These are phyloP conservation scores for Tangara arthus DNA, from an alignment of 2,797 vertebrate species.

Conservation along the genomic window DNA sequence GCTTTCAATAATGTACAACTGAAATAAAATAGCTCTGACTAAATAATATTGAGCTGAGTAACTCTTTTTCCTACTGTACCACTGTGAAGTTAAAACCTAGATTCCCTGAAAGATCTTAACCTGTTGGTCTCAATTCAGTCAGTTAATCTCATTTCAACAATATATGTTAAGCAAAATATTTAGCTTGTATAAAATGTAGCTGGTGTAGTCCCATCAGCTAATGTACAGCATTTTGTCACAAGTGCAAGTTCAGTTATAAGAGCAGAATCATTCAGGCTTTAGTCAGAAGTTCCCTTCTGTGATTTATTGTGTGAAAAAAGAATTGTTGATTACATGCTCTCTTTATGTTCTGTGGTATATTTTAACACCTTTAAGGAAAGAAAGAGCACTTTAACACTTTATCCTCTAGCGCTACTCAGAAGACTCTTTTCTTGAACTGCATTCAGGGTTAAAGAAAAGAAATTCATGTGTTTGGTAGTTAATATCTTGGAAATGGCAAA, in stretches of 20 bases:
- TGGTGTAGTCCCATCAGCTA: not conserved
- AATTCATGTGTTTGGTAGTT: not conserved
- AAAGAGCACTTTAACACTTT: not conserved
- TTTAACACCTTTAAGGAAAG: not conserved
- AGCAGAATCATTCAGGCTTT: not conserved
- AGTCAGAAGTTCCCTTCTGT: not conserved
- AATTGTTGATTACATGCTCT: not conserved
- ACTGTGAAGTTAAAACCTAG: not conserved
- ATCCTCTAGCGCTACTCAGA: not conserved
- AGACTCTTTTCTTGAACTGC: not conserved
- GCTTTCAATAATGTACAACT: not conserved
- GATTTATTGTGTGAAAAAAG: not conserved
- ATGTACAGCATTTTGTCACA: fast-evolving
- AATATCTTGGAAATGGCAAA: not conserved
- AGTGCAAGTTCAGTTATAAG: not conserved
- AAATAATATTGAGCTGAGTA: not conserved
- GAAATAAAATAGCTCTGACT: not conserved
- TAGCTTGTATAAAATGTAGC: not conserved
- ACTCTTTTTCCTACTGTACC: not conserved
- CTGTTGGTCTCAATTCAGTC: not conserved
- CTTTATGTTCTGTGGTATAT: not conserved
- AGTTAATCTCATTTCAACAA: not conserved
- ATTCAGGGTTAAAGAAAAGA: not conserved
- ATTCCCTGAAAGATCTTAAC: not conserved
- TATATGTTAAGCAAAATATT: not conserved